phyloP scores from a whole-genome alignment of 1,140 invertebrate species.

The Nephotettix cincticeps region DNA sequence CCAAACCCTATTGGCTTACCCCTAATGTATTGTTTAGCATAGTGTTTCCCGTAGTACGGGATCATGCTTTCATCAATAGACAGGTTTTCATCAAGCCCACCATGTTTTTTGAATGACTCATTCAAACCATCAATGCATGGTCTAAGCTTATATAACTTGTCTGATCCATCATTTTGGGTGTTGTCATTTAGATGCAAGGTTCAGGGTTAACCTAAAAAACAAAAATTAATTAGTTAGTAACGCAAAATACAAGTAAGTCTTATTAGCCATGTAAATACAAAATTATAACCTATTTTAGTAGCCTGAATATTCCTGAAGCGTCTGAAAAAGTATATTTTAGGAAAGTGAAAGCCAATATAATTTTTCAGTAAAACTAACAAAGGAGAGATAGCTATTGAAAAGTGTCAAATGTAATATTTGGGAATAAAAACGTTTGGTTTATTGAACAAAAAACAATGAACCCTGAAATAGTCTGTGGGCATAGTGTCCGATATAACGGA shows the following conservation, averaged over 20 bases:
- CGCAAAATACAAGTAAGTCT: no score
- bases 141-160: conserved; percentile 34
- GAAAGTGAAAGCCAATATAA: no score
- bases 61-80: no score
- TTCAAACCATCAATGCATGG: conserved; percentile 33
- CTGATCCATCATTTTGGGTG: conserved; percentile 15
- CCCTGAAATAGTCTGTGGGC: background rate
- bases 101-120: conserved; percentile 35
- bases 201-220: conserved; percentile 4
- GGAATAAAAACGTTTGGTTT: no score
- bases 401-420: no score
- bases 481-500: conserved; percentile 9
- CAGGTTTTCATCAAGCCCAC: conserved; percentile 38
- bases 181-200: conserved; percentile 36
- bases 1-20: conserved; percentile 39
- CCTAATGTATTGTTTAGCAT: conserved; percentile 37
- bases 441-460: no score
- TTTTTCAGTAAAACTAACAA: no score
- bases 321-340: no score
- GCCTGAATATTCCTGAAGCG: no score
- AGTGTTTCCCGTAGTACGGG: conserved; percentile 36
- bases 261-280: no score
- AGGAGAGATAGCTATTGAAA: no score
- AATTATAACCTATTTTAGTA: no score
- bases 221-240: background rate